phyloP scores from a whole-genome alignment of 2,888 invertebrate species.

The Diaprepes abbreviatus region DNA sequence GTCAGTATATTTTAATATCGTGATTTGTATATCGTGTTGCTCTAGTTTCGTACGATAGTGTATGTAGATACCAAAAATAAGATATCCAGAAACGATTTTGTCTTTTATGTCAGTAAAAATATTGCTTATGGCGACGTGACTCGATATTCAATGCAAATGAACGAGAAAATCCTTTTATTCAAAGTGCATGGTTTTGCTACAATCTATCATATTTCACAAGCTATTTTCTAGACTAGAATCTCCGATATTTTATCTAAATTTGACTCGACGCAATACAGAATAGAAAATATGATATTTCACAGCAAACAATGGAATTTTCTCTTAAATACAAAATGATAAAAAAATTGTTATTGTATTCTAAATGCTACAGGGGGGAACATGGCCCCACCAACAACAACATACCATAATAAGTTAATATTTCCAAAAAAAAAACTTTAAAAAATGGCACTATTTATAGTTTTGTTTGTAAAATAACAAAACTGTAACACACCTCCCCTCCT shows the following conservation, averaged over 20 bases:
- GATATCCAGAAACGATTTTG: neutral
- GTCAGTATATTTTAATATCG: too few relatives aligned
- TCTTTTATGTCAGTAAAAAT: neutral
- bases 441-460: too few relatives aligned
- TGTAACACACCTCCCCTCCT: too few relatives aligned
- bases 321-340: too few relatives aligned
- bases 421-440: too few relatives aligned
- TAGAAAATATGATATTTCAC: neutral
- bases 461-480: too few relatives aligned
- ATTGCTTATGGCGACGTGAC: neutral
- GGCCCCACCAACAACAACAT: too few relatives aligned
- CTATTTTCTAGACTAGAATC: constrained; percentile 5
- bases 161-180: constrained; percentile 3
- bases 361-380: too few relatives aligned
- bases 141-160: neutral
- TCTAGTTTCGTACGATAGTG: neutral
- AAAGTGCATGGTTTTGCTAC: constrained; percentile 9
- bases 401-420: too few relatives aligned
- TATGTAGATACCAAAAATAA: too few relatives aligned
- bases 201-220: constrained; percentile 19
- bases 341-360: too few relatives aligned
- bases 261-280: constrained; percentile 7
- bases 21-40: too few relatives aligned
- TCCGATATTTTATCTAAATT: constrained; percentile 6
- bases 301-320: neutral